phyloP scores from a whole-genome alignment of 2,888 invertebrate genomes.

The Xanthorhoe designata region DNA sequence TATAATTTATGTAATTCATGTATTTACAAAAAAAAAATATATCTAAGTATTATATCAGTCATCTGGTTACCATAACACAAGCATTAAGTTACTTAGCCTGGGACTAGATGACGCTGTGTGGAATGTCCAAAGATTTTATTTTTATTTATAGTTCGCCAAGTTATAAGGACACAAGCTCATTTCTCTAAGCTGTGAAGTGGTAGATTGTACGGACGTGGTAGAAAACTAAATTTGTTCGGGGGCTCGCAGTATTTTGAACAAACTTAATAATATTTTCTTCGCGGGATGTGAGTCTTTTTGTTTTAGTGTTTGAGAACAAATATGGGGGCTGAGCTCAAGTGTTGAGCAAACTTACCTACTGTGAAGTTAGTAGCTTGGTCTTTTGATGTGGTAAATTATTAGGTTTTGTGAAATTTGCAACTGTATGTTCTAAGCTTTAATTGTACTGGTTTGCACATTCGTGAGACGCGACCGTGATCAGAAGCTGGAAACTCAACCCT shows the following conservation, averaged over 20 bases:
- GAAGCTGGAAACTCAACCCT: no score
- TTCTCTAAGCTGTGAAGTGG: conserved; percentile 24
- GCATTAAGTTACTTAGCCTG: no score
- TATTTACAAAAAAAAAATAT: no score
- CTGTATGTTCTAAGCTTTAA: neutral
- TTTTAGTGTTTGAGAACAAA: conserved; percentile 19
- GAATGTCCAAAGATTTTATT: no score
- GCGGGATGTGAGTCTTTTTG: conserved; percentile 23
- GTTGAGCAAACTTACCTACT: neutral
- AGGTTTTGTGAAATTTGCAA: neutral
- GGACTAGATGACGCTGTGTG: no score
- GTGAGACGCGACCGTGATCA: no score
- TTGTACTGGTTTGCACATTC: neutral
- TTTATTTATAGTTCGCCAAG: neutral
- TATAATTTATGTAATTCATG: no score
- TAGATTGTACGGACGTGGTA: conserved; percentile 40
- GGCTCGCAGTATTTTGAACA: conserved; percentile 35
- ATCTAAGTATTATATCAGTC: no score
- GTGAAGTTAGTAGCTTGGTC: neutral
- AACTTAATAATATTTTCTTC: conserved; percentile 37
- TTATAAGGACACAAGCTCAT: conserved; percentile 16
- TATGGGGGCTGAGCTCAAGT: conserved; percentile 1
- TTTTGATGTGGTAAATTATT: neutral
- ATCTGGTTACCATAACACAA: no score
- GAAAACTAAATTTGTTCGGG: conserved; percentile 40